phyloP scores from a whole-genome alignment of 2,888 invertebrate genomes.

The Endotricha flammealis region DNA sequence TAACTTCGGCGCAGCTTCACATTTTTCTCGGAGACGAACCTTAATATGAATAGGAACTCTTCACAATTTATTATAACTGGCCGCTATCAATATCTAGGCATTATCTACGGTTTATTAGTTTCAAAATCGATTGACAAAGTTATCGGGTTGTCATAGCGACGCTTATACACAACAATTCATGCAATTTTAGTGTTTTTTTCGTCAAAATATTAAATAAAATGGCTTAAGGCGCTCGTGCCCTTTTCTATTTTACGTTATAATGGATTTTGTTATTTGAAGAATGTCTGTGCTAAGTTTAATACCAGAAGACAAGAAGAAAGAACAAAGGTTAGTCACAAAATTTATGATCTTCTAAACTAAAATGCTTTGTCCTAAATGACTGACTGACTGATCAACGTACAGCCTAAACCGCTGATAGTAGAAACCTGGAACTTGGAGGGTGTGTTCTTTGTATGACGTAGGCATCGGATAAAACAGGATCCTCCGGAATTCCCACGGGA shows the following conservation, averaged over 20 bases:
- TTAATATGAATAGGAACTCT: too few relatives aligned
- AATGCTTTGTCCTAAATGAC: too few relatives aligned
- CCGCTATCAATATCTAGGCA: not conserved
- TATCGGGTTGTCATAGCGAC: constrained; percentile 53
- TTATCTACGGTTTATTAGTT: constrained; percentile 6
- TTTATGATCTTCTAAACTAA: not conserved
- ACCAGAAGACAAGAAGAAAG: constrained; percentile 68
- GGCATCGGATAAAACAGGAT: too few relatives aligned
- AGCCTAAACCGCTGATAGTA: too few relatives aligned
- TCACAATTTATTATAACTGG: too few relatives aligned
- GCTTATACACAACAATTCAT: constrained; percentile 38
- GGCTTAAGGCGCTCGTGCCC: too few relatives aligned
- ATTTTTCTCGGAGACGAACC: too few relatives aligned
- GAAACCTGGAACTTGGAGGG: too few relatives aligned
- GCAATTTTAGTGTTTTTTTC: constrained; percentile 29
- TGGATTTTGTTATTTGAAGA: constrained; percentile 36
- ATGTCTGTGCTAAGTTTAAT: constrained; percentile 74
- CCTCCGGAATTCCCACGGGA: too few relatives aligned
- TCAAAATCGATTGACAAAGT: constrained; percentile 47
- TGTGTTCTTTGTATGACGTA: too few relatives aligned
- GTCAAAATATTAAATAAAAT: constrained; percentile 20
- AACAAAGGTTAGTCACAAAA: constrained; percentile 37
- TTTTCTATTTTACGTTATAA: constrained; percentile 39
- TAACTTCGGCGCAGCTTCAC: too few relatives aligned
- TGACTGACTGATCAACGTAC: too few relatives aligned